Base-by-base conservation (phyloP, 2,888 invertebrate genomes). In the Meloe dianella region DNA sequence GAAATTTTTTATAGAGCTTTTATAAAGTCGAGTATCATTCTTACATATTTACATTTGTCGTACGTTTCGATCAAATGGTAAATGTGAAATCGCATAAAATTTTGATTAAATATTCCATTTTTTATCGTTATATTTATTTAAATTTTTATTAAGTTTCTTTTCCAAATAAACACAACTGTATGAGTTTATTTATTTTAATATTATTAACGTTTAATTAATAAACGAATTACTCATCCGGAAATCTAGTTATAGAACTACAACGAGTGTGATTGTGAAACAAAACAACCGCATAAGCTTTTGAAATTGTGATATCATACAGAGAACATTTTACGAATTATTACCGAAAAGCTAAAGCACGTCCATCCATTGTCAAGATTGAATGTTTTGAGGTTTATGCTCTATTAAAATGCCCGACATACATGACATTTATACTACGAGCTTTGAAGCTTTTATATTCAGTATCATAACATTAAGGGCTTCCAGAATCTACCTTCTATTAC, bases 291-390 rank as follows among this genome's bases (percentile, higher is more conserved):
- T 27, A 32, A 1, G 32, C 7, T 32, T 32, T 32, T 32, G 32
- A 32, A 32, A 32, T 32, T 32, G 32, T 32, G 32, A 32, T 8
- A 32, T 32, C 32, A 32, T 32, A 32, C 2, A 32, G 32, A 8
- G 32, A 32, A 69, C 68, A 73, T 69, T 73, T 73, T 73, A 73
- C 65, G 71, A 69, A 65, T 69, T 62, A 51, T 54, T 54, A 57
- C 67, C 64, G 60, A 65, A 61, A 69, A 65, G 70, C 69, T 32
- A 60, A 65, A 68, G 60, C 68, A 70, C 69, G 71, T 73, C 69
- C 73, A 56, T 73, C 69, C 73, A 56, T 68, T 66, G 66, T 64
- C 61, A 71, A 71, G 73, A 73, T 72, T 73, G 71, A 73, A 73
- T 72, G 71, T 73, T 73, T 69, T 20, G 22, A 66, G 67, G 69